Conservation (phyloP, 2,113 vertebrate genomes). For the Phalacrocorax pelagicus region DNA sequence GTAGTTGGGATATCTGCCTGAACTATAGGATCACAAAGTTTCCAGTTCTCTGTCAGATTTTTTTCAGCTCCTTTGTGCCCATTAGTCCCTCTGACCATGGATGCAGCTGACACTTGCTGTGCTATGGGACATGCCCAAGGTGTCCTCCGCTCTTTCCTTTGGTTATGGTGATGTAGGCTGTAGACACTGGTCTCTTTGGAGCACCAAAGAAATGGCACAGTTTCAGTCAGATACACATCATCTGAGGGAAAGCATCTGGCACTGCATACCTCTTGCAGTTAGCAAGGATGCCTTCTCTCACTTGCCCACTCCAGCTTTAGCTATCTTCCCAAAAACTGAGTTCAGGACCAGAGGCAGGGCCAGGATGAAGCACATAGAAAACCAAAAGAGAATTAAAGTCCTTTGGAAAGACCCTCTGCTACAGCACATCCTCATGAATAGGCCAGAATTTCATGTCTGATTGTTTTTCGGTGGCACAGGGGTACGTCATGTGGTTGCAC, state of each 20-base stretch:
- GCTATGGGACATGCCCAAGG: not conserved
- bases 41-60: not conserved
- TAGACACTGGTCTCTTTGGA: not conserved
- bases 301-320: not conserved
- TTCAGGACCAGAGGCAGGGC: not conserved
- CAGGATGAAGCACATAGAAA: not conserved
- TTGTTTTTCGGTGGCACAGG: rapidly evolving
- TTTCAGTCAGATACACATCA: not conserved
- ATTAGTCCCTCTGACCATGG: not conserved
- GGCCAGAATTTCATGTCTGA: not conserved
- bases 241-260: not conserved
- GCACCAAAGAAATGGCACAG: not conserved
- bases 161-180: not conserved
- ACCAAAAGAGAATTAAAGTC: not conserved
- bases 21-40: not conserved
- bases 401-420: not conserved
- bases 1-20: not conserved
- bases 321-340: not conserved
- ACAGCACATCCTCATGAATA: not conserved
- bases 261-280: rapidly evolving
- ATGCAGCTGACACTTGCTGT: not conserved
- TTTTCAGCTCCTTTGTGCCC: not conserved
- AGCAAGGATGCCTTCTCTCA: rapidly evolving
- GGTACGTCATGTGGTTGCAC: not conserved
- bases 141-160: not conserved